Percentiles rank a stretch among this genome's conserved stretches.
phyloP scores from a whole-genome alignment of 1,140 invertebrate species.

The Lordiphosa mommai region DNA sequence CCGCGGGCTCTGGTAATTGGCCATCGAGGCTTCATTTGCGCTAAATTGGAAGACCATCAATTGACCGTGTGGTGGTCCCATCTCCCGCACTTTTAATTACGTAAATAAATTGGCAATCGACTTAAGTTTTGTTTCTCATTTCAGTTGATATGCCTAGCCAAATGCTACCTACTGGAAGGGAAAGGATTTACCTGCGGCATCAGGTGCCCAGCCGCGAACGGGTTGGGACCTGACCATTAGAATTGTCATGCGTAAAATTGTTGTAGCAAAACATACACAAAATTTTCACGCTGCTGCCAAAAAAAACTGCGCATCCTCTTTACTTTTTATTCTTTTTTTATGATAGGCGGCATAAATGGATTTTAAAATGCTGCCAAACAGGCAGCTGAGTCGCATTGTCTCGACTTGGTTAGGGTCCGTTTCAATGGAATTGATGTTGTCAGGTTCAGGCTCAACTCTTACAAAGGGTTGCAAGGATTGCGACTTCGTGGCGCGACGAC shows the following conservation, averaged over 20 bases:
- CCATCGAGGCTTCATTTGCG: constrained; percentile 46
- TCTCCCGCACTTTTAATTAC: constrained; percentile 58
- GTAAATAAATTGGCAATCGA: constrained; percentile 39
- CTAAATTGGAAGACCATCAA: constrained; percentile 52
- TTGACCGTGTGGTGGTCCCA: not conserved
- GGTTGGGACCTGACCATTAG: constrained; percentile 26
- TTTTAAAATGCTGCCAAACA: constrained; percentile 69
- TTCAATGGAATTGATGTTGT: constrained; percentile 55
- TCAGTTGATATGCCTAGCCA: not conserved
- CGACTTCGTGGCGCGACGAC: constrained; percentile 26
- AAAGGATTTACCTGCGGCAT: constrained; percentile 31
- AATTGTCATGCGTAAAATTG: constrained; percentile 55
- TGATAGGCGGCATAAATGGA: constrained; percentile 74
- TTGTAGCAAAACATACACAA: constrained; percentile 51
- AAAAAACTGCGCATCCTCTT: constrained; percentile 36
- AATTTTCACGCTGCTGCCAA: constrained; percentile 44
- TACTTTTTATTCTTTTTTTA: constrained; percentile 56
- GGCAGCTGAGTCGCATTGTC: constrained; percentile 63
- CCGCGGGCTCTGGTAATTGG: constrained; percentile 34
- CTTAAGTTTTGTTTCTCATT: constrained; percentile 17
- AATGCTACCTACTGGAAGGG: constrained; percentile 1
- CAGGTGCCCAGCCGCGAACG: constrained; percentile 67
- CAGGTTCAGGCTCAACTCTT: constrained; percentile 29
- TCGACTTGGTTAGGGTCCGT: constrained; percentile 19
- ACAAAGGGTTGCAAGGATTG: constrained; percentile 60